phyloP scores from a whole-genome alignment of 1,140 invertebrate species.

The Manduca sexta region DNA sequence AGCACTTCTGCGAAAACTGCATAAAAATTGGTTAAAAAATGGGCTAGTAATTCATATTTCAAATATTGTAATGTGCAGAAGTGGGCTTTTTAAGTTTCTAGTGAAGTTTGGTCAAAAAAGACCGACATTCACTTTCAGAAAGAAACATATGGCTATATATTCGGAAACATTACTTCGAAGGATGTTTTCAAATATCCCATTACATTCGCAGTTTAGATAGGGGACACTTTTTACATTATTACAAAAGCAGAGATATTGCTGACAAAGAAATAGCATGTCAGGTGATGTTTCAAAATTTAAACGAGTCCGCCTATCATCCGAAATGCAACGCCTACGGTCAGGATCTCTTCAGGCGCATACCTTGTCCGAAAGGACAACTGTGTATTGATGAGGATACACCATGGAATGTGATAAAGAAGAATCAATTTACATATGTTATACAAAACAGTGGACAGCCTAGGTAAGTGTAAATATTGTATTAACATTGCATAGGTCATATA shows the following conservation, averaged over 20 bases:
- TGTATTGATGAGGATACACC: constrained; percentile 92
- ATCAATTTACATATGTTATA: constrained; percentile 96
- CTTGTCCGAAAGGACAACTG: constrained; percentile 84
- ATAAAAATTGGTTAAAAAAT: too few species aligned
- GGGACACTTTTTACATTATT: constrained; percentile 90
- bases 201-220: constrained; percentile 92
- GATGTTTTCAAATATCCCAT: constrained; percentile 78
- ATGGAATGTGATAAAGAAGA: constrained; percentile 86
- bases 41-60: too few species aligned
- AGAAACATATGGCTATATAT: constrained; percentile 94
- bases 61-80: too few species aligned
- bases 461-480: too few species aligned
- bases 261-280: constrained; percentile 83
- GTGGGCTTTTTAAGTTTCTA: constrained; percentile 94
- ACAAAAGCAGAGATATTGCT: constrained; percentile 80
- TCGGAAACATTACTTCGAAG: constrained; percentile 91
- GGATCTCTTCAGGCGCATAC: constrained; percentile 91
- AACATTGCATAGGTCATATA: too few species aligned
- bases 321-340: constrained; percentile 86
- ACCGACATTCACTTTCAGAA: constrained; percentile 88
- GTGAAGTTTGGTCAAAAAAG: constrained; percentile 98
- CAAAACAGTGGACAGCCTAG: constrained; percentile 91
- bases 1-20: too few species aligned
- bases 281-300: constrained; percentile 89
- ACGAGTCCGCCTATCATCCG: constrained; percentile 87